These are phyloP conservation scores for Micromys minutus DNA, from an alignment of 2,113 vertebrate genomes.

Conservation along the genomic window DNA sequence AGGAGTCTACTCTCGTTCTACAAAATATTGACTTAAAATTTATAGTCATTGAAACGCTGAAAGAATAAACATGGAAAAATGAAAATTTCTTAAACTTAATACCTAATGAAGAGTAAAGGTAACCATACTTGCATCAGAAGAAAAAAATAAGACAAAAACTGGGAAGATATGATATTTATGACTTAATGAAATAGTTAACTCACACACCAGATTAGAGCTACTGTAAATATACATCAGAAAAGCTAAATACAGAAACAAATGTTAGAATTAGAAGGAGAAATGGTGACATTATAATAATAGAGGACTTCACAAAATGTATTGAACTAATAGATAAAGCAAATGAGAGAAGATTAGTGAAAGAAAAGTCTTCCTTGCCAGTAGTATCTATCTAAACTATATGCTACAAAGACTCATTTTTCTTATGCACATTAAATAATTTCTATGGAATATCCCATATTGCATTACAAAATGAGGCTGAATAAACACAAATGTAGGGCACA, in stretches of 20 bases:
- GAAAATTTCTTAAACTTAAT: background rate
- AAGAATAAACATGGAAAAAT: background rate
- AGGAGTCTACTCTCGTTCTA: background rate
- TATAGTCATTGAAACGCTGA: background rate
- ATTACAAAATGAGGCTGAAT: background rate
- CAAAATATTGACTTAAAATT: background rate
- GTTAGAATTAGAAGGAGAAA: background rate
- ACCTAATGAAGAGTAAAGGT: background rate
- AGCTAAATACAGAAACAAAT: background rate
- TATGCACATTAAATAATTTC: background rate
- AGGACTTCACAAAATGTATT: background rate
- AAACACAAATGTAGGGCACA: background rate
- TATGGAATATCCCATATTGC: background rate
- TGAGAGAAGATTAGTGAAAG: background rate
- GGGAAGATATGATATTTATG: background rate
- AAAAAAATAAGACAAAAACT: background rate
- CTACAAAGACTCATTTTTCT: background rate
- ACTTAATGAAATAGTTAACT: background rate
- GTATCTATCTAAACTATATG: background rate
- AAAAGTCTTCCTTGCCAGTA: background rate
- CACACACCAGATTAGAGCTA: background rate
- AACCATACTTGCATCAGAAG: background rate
- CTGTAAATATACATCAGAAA: background rate
- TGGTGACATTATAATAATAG: background rate
- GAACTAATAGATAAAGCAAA: background rate